Evolutionary conservation across 2,797 vertebrate genomes (phyloP), one percentile per base, ranked within the genome.

Genomic region (Meriones psammophilus): DNA sequence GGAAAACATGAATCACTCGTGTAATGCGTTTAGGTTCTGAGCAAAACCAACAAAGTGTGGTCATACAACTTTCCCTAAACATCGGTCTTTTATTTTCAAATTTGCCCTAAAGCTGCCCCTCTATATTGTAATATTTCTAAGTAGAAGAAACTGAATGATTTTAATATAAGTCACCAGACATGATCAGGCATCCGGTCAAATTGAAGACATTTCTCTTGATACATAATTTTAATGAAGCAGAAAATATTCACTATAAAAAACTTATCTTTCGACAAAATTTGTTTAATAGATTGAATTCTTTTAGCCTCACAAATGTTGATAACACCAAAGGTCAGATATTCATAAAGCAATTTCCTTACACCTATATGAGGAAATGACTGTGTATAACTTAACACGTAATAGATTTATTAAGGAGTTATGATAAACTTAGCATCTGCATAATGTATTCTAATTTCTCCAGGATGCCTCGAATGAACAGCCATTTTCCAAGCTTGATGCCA

Each of bases 231-330:
- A 94, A 86, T 87, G 78, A 96, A 46, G 39, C 69, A 96, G 68
- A 95, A 96, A 96, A 94, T 93, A 77, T 15, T 30, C 39, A 39
- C 85, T 94, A 92, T 79, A 66, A 87, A 83, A 94, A 96, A 89
- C 20, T 13, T 87, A 78, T 5, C 77, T 74, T 97, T 97, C 92
- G 66, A 95, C 71, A 89, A 95, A 74, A 86, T 80, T 94, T 95
- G 4, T 92, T 42, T 50, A 87, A 36, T 93, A 79, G 26, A 84
- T 89, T 78, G 73, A 89, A 66, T 90, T 95, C 10, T 78, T n/a
- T 95, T 92, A 94, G 92, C 81, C 46, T 93, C 94, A 80, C 42
- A 54, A 42, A 46, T 96, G 28, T 86, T 90, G 5, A 15, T 91
- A 42, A 4, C 39, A 89, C 30, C n/a, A 79, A 88, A 88, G 77